phyloP scores from a whole-genome alignment of 1,140 invertebrate genomes.

The Lepidurus arcticus region DNA sequence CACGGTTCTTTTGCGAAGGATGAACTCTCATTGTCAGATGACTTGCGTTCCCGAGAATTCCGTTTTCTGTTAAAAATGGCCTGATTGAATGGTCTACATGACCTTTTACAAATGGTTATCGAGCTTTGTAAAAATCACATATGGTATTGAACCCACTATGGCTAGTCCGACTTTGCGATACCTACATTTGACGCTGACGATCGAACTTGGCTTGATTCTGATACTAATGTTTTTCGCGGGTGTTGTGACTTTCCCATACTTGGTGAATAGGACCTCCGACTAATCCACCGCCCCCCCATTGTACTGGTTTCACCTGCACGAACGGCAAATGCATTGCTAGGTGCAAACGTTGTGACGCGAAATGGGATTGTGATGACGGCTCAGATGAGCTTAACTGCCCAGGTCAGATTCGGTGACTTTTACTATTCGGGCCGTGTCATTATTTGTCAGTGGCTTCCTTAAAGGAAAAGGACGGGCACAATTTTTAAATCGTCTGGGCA shows the following conservation, averaged over 20 bases:
- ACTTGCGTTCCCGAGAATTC: too few relatives aligned
- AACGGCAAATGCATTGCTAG: conserved; percentile 52
- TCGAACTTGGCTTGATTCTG: background rate
- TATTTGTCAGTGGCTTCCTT: background rate
- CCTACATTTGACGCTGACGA: conserved; percentile 27
- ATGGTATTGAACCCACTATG: too few relatives aligned
- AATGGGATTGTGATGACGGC: conserved; percentile 59
- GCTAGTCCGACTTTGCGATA: too few relatives aligned
- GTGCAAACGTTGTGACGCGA: conserved; percentile 57
- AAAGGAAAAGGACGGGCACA: background rate
- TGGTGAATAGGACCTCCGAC: background rate
- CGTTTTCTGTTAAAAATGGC: too few relatives aligned
- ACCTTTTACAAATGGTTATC: too few relatives aligned
- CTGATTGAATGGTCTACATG: too few relatives aligned
- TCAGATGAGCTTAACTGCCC: conserved; percentile 50
- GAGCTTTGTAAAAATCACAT: too few relatives aligned
- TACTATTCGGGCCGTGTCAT: background rate
- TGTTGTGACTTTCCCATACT: background rate
- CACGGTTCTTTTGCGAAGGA: too few relatives aligned
- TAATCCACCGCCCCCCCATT: background rate
- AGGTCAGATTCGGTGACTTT: background rate
- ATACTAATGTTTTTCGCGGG: background rate
- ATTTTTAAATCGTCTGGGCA: background rate
- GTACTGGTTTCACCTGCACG: conserved; percentile 32
- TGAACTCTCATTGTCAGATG: too few relatives aligned